phyloP scores from a whole-genome alignment of 2,888 invertebrate genomes.

The Drosophila ezoana region DNA sequence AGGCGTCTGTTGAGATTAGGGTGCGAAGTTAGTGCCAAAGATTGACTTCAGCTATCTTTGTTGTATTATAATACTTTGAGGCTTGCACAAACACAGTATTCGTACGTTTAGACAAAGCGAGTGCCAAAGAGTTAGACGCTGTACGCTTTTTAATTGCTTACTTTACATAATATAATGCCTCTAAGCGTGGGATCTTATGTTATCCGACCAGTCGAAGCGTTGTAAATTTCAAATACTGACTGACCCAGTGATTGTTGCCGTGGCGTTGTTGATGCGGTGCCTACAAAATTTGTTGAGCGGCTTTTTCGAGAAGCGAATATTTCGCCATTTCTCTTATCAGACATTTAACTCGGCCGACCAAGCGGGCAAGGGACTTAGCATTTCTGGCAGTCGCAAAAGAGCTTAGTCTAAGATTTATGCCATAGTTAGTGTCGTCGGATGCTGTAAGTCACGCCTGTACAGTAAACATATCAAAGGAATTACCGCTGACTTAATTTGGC shows the following conservation, averaged over 20 bases:
- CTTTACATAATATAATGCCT: constrained; percentile 6
- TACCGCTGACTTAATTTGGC: constrained; percentile 34
- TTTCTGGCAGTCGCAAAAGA: constrained; percentile 28
- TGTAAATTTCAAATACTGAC: neutral
- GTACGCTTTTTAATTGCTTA: constrained; percentile 25
- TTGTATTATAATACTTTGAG: constrained; percentile 24
- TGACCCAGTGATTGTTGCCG: neutral
- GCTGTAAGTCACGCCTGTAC: constrained; percentile 70
- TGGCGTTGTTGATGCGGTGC: neutral
- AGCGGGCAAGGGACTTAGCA: neutral
- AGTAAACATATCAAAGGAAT: constrained; percentile 45
- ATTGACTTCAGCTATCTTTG: constrained; percentile 54
- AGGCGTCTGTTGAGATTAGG: constrained; percentile 46
- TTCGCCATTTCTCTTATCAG: constrained; percentile 54
- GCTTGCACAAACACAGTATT: constrained; percentile 41
- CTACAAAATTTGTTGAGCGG: constrained; percentile 3
- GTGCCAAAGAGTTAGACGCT: constrained; percentile 13
- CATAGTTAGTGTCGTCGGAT: constrained; percentile 33
- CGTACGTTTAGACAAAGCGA: constrained; percentile 7
- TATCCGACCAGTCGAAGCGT: neutral
- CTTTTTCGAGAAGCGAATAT: constrained; percentile 46
- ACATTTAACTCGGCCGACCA: constrained; percentile 65
- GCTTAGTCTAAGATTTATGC: constrained; percentile 59
- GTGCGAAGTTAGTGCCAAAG: constrained; percentile 32
- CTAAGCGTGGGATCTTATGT: neutral